These are phyloP conservation scores for Hemithea aestivaria DNA, from an alignment of 2,888 invertebrate genomes.

Conservation along the genomic window DNA sequence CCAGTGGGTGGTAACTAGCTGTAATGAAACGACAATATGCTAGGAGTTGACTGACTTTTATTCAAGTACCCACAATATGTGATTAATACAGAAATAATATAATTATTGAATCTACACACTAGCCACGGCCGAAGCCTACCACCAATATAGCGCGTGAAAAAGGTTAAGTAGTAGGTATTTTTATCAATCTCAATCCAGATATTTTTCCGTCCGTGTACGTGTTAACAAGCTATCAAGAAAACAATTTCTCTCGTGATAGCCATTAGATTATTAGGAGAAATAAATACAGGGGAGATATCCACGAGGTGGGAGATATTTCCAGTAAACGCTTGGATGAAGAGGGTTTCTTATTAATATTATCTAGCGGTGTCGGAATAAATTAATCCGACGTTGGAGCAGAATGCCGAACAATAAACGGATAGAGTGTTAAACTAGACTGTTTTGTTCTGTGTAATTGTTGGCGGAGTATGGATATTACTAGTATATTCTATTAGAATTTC, in stretches of 20 bases:
- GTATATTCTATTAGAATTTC: too few relatives aligned
- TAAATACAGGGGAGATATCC: conserved; percentile 24
- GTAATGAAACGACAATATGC: too few relatives aligned
- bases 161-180: too few relatives aligned
- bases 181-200: too few relatives aligned
- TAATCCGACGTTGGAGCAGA: conserved; percentile 48
- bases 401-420: conserved; percentile 51
- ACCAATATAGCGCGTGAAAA: too few relatives aligned
- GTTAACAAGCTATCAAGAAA: conserved; percentile 61
- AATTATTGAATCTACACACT: too few relatives aligned
- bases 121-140: too few relatives aligned
- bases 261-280: conserved; percentile 40
- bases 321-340: background rate
- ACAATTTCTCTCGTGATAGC: conserved; percentile 53
- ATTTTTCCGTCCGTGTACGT: too few relatives aligned
- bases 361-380: conserved; percentile 51
- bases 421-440: conserved; percentile 47
- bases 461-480: conserved; percentile 31
- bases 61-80: too few relatives aligned
- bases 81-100: too few relatives aligned
- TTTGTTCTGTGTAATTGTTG: conserved; percentile 32
- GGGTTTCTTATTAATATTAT: conserved; percentile 38
- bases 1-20: too few relatives aligned
- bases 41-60: too few relatives aligned
- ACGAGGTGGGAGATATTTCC: conserved; percentile 1